A percentile compares a stretch with the other conserved stretches of the same genome.
Conservation (phyloP, 2,888 invertebrate genomes). For the Ceratothoa steindachneri region DNA sequence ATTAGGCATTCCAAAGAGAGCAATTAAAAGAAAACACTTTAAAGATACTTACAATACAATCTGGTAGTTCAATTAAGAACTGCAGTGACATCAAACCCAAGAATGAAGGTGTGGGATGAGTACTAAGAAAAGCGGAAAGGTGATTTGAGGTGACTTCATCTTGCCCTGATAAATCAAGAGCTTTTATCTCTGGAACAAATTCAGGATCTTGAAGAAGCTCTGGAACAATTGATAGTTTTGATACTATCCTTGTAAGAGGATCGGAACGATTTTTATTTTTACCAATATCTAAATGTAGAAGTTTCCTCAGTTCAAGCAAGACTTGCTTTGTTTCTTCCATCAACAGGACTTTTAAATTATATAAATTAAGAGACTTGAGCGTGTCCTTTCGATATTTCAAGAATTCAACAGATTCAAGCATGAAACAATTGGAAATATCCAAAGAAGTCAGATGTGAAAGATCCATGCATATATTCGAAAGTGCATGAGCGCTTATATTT, state of each 20-base stretch:
- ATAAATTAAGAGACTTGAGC: conserved; percentile 32
- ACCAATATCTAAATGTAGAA: conserved; percentile 32
- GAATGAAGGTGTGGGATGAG: conserved; percentile 23
- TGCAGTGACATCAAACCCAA: conserved; percentile 29
- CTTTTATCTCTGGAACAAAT: conserved; percentile 28
- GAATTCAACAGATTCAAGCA: conserved; percentile 30
- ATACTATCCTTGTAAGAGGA: conserved; percentile 19
- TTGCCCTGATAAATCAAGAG: conserved; percentile 35
- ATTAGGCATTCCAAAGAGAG: no score
- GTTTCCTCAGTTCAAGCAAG: conserved; percentile 22
- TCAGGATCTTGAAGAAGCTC: conserved; percentile 22
- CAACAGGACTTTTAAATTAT: conserved; percentile 36
- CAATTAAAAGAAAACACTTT: no score
- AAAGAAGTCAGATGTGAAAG: conserved; percentile 27
- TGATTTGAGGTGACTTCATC: conserved; percentile 33
- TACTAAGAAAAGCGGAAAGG: conserved; percentile 27
- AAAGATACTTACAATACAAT: conserved; percentile 1
- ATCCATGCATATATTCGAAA: conserved; percentile 32
- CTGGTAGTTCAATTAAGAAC: not conserved
- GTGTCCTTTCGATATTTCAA: conserved; percentile 26
- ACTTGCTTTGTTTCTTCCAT: conserved; percentile 26
- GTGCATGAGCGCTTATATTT: conserved; percentile 28
- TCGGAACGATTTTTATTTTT: conserved; percentile 28
- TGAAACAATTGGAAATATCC: conserved; percentile 35
- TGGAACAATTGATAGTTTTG: conserved; percentile 27